Base-by-base conservation (phyloP, 2,797 vertebrate species). In the Alfaro cultratus region DNA sequence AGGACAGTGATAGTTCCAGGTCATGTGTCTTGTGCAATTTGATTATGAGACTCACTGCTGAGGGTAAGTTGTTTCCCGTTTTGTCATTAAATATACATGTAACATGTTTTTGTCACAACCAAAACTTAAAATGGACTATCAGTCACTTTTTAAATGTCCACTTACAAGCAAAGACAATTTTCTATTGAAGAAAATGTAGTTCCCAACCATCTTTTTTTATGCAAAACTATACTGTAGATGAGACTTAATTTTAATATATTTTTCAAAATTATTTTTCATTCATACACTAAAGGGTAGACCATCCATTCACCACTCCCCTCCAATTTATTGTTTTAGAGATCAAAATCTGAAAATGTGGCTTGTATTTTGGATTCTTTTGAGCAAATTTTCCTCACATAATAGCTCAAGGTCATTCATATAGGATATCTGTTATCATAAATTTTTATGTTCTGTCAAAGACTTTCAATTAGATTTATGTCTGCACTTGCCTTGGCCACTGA, bases 1-100 rank as follows among this genome's bases (percentile, higher is more conserved):
- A 46, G 77, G 79, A 76, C 47, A 47, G 57, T 9, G 51, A 80
- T 11, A 62, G 55, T 41, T 53, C 60, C 68, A 70, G 80, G 79
- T 82, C 81, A 73, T n/a, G 46, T 31, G 73, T 75, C 45, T 75
- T 16, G 6, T 1, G 67, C 8, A 15, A 6, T 68, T 62, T 77
- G 5, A 81, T 26, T 29, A 26, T 68, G 29, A 49, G 49, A 81
- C 51, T 45, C 68, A 15, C 68, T 45, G 41, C 41, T 71, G n/a
- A 45, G 41, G 5, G 41, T 41, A 7, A 45, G 67, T n/a, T n/a
- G 23, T 70, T 68, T 41, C 21, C 26, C 1, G 15, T 36, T 62
- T 34, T 39, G 62, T 9, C 34, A 67, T 36, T 9, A 41, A 68
- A 3, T 41, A 26, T 5, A 12, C 9, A 41, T 41, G 36, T 2